A percentile compares a stretch with the other conserved stretches of the same genome.
phyloP scores from a whole-genome alignment of 2,888 invertebrate genomes.

The Rhogogaster chlorosoma region DNA sequence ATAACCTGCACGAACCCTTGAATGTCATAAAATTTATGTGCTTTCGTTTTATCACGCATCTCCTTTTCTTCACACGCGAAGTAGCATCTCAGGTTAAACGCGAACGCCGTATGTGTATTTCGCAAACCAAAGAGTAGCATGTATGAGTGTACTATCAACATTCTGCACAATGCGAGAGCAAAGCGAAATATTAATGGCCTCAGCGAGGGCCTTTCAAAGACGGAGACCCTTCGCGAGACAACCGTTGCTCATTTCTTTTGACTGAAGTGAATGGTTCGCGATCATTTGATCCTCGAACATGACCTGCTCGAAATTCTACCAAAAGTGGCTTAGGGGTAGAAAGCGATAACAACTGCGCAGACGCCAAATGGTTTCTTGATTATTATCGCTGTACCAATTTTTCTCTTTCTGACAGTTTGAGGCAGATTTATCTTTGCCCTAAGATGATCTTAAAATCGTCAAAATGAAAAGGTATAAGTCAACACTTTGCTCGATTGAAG shows the following conservation, averaged over 20 bases:
- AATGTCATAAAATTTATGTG: not conserved
- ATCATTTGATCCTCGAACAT: slow-evolving; percentile 29
- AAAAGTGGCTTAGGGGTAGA: not conserved
- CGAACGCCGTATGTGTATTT: not conserved
- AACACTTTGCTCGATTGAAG: not conserved
- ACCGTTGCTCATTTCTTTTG: slow-evolving; percentile 25
- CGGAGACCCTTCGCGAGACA: slow-evolving; percentile 11
- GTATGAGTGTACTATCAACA: slow-evolving; percentile 8
- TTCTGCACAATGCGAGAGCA: slow-evolving; percentile 3
- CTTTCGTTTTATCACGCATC: not conserved
- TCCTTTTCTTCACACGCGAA: not conserved
- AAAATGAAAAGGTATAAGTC: not conserved
- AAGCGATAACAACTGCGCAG: not conserved
- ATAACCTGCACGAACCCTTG: not conserved
- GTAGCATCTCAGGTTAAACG: not conserved
- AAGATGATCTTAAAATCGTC: not conserved
- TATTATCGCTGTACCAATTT: not conserved
- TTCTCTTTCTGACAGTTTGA: not conserved
- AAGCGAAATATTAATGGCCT: slow-evolving; percentile 39
- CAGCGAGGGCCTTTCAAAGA: not conserved
- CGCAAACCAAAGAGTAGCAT: not conserved
- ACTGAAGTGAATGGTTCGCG: slow-evolving; percentile 11
- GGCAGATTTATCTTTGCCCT: not conserved
- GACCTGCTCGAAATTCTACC: not conserved
- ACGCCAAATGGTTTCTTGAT: not conserved